phyloP scores from a whole-genome alignment of 2,888 invertebrate genomes.

The Euplagia quadripunctaria region DNA sequence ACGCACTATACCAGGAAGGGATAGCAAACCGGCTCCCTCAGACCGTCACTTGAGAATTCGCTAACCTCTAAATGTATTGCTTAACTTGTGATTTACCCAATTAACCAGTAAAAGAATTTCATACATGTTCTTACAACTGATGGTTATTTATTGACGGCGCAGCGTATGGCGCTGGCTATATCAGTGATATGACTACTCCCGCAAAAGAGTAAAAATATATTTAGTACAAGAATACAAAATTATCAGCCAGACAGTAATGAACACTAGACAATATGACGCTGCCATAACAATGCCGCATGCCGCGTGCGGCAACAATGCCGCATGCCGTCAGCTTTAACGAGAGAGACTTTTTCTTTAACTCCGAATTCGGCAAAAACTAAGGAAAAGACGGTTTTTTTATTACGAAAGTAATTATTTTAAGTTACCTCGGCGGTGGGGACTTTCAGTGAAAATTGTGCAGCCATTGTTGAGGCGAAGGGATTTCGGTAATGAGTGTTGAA shows the following conservation, averaged over 20 bases:
- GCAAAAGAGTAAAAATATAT: slow-evolving; percentile 29
- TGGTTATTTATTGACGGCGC: no score
- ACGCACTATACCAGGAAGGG: neutral
- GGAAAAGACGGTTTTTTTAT: slow-evolving; percentile 37
- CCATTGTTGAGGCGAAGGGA: slow-evolving; percentile 12
- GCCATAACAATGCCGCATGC: slow-evolving; percentile 14
- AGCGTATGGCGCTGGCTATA: neutral
- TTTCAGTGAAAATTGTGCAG: neutral
- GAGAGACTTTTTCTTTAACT: slow-evolving; percentile 38
- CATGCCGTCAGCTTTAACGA: slow-evolving; percentile 39
- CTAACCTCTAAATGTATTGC: no score
- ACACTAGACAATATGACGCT: slow-evolving; percentile 42
- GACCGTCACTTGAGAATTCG: neutral
- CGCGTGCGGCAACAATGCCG: slow-evolving; percentile 6
- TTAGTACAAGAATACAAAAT: slow-evolving; percentile 36
- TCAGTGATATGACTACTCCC: neutral
- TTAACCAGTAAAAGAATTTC: neutral
- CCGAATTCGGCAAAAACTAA: slow-evolving; percentile 36
- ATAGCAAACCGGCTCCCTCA: neutral
- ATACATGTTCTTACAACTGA: no score
- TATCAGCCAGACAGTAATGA: slow-evolving; percentile 43
- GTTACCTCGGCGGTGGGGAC: slow-evolving; percentile 1
- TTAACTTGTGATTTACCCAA: no score
- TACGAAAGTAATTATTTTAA: slow-evolving; percentile 46
- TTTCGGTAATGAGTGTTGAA: slow-evolving; percentile 11